Percentiles rank a stretch among this genome's conserved stretches.
phyloP scores from a whole-genome alignment of 2,888 invertebrate genomes.

The Helobdella robusta region DNA sequence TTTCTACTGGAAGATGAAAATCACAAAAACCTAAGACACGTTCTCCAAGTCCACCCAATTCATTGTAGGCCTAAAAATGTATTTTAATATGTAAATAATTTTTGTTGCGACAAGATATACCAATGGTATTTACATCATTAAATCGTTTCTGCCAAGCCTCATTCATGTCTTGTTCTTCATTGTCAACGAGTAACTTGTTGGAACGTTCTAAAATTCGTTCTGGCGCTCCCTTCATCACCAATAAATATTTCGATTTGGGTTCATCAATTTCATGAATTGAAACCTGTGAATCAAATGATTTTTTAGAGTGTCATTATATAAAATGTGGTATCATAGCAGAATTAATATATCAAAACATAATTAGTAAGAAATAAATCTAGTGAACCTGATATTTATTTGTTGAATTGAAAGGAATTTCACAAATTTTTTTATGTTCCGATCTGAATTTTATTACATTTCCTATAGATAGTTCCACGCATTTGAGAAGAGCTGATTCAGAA shows the following conservation, averaged over 20 bases:
- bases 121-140: slow-evolving; percentile 55
- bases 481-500: slow-evolving; percentile 52
- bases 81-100: neutral
- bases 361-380: neutral
- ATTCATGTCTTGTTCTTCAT: slow-evolving; percentile 77
- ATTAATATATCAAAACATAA: neutral
- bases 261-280: slow-evolving; percentile 87
- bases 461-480: slow-evolving; percentile 48
- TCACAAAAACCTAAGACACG: slow-evolving; percentile 85
- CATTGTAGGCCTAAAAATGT: slow-evolving; percentile 81
- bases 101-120: neutral
- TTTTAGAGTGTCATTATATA: no score
- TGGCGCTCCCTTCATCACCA: slow-evolving; percentile 83
- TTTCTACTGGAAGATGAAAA: slow-evolving; percentile 74
- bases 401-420: slow-evolving; percentile 53
- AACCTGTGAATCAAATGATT: slow-evolving; percentile 54
- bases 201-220: slow-evolving; percentile 85
- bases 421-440: slow-evolving; percentile 45
- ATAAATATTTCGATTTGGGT: slow-evolving; percentile 55
- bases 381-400: slow-evolving; percentile 52
- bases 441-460: slow-evolving; percentile 46
- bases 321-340: neutral
- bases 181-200: slow-evolving; percentile 80
- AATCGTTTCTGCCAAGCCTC: slow-evolving; percentile 90
- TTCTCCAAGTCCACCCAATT: slow-evolving; percentile 74